Percentiles rank a stretch among this genome's conserved stretches.
Evolutionary conservation across 2,113 vertebrate species (phyloP).

Genomic region (Redunca redunca): DNA sequence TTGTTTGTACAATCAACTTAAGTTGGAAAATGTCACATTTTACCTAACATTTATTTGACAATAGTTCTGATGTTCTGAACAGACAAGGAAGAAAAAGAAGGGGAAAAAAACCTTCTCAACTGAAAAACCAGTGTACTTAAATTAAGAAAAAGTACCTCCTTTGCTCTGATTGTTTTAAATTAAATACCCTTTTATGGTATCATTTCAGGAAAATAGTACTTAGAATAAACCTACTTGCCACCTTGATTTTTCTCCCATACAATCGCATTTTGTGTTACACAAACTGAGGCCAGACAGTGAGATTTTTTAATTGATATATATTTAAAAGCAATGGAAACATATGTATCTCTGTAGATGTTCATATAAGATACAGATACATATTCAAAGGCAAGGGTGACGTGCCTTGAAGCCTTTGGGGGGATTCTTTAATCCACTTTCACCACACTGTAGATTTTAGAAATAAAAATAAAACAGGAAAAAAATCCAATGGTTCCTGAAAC

Average conservation of each 20-base stretch:
- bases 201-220: constrained; percentile 18
- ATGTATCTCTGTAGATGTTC: background rate
- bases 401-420: constrained; percentile 49
- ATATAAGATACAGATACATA: background rate
- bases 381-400: constrained; percentile 58
- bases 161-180: constrained; percentile 55
- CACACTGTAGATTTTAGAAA: constrained; percentile 94
- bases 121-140: constrained; percentile 34
- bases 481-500: constrained; percentile 90
- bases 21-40: constrained; percentile 75
- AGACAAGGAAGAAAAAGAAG: constrained; percentile 28
- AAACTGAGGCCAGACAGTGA: constrained; percentile 59
- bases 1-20: constrained; percentile 71
- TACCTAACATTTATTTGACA: constrained; percentile 70
- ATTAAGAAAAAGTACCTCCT: constrained; percentile 27
- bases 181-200: background rate
- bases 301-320: constrained; percentile 53
- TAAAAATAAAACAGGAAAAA: constrained; percentile 95
- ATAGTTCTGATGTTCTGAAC: constrained; percentile 47
- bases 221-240: constrained; percentile 62
- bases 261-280: constrained; percentile 44
- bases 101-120: background rate
- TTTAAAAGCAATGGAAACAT: constrained; percentile 44
- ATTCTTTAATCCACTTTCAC: constrained; percentile 91
- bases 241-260: constrained; percentile 25